Evolutionary conservation across 2,888 invertebrate genomes (phyloP).

Genomic region (Magallana nippona): DNA sequence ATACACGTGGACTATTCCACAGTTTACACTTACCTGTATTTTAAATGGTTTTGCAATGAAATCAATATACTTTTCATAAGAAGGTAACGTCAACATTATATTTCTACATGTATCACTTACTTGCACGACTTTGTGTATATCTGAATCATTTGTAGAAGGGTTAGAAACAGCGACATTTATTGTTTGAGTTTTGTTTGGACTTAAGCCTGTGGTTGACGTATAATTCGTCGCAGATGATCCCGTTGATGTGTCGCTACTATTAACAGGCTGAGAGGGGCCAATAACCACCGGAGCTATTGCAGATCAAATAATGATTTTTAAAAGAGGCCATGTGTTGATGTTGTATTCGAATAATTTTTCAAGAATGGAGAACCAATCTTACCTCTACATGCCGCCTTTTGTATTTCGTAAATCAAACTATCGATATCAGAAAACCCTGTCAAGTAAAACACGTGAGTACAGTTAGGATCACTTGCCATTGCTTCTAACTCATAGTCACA

Average conservation of each 20-base stretch:
- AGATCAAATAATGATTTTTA: neutral
- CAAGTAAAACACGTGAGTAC: conserved; percentile 49
- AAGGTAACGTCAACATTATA: too few species aligned
- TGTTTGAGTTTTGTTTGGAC: neutral
- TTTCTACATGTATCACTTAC: neutral
- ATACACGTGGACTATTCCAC: conserved; percentile 54
- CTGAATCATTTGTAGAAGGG: neutral
- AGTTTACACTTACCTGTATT: conserved; percentile 49
- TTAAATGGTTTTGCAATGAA: neutral
- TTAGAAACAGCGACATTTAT: neutral
- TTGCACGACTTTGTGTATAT: neutral
- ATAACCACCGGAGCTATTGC: neutral
- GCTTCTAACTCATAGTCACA: conserved; percentile 46
- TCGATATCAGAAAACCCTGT: conserved; percentile 50
- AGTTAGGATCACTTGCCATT: conserved; percentile 50
- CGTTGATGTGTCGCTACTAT: neutral
- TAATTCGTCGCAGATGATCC: neutral
- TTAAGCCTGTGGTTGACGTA: neutral
- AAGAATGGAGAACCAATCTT: neutral
- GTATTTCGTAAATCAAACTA: conserved; percentile 52
- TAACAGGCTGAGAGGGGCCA: neutral
- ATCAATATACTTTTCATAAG: too few species aligned
- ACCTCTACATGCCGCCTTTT: conserved; percentile 53
- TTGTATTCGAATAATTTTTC: too few species aligned
- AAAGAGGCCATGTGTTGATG: too few species aligned